phyloP scores from a whole-genome alignment of 2,888 invertebrate genomes.

The Brassicogethes aeneus region DNA sequence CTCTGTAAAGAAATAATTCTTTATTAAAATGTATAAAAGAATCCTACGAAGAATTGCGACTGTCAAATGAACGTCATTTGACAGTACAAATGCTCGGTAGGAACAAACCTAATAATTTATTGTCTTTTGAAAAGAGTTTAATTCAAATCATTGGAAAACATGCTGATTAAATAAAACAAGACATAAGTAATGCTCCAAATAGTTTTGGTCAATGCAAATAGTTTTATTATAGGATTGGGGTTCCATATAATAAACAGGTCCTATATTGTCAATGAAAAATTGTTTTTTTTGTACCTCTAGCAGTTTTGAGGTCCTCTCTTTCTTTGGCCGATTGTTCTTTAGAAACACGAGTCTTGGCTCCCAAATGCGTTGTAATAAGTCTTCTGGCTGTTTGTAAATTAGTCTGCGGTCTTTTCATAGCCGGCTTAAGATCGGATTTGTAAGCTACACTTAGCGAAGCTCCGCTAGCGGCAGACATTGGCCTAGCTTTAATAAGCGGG shows the following conservation, averaged over 20 bases:
- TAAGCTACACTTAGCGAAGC: conserved; percentile 29
- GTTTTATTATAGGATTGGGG: too few relatives aligned
- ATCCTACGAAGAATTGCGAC: too few relatives aligned
- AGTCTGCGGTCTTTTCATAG: conserved; percentile 38
- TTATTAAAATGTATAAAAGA: background rate
- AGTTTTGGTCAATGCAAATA: too few relatives aligned
- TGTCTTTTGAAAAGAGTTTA: too few relatives aligned
- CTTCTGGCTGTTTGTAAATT: conserved; percentile 37
- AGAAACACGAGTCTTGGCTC: conserved; percentile 31
- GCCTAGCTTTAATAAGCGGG: conserved; percentile 36
- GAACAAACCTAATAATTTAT: too few relatives aligned
- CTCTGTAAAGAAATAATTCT: conserved; percentile 23
- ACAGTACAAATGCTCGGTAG: too few relatives aligned
- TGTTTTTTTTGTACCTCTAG: conserved; percentile 29
- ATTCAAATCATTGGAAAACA: too few relatives aligned
- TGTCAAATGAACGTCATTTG: too few relatives aligned
- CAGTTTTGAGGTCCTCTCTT: conserved; percentile 32
- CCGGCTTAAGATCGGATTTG: conserved; percentile 34
- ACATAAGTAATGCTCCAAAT: too few relatives aligned
- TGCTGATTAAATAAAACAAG: too few relatives aligned
- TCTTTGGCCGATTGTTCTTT: conserved; percentile 34
- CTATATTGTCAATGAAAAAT: too few relatives aligned
- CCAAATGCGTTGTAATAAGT: conserved; percentile 36
- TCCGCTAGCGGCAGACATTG: conserved; percentile 32
- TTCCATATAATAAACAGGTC: too few relatives aligned